These are phyloP conservation scores for Plemyria rubiginata DNA, from an alignment of 2,888 invertebrate genomes.

Conservation along the genomic window DNA sequence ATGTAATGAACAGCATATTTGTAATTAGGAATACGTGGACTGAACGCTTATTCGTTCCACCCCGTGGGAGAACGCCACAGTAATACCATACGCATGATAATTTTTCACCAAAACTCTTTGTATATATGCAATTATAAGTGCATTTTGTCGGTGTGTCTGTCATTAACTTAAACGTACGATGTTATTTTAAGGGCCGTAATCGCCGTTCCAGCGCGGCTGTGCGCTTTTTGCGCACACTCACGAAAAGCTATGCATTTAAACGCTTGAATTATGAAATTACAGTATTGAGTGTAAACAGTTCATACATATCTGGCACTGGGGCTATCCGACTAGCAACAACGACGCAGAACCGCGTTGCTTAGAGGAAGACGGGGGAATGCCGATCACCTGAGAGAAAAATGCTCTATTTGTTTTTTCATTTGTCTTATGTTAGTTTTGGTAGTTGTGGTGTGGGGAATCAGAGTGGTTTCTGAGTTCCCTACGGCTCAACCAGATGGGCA, in stretches of 20 bases:
- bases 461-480: too few relatives aligned
- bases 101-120: conserved; percentile 83
- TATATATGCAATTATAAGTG: conserved; percentile 82
- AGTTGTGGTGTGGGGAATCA: too few relatives aligned
- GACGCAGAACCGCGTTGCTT: too few relatives aligned
- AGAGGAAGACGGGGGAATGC: too few relatives aligned
- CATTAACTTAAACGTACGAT: conserved; percentile 85
- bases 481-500: too few relatives aligned
- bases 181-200: conserved; percentile 84
- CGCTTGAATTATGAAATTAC: conserved; percentile 84
- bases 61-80: conserved; percentile 64
- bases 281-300: conserved; percentile 82
- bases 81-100: conserved; percentile 72
- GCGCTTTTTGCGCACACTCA: conserved; percentile 73
- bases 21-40: conserved; percentile 12
- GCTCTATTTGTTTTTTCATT: too few relatives aligned
- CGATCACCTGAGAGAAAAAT: too few relatives aligned
- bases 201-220: conserved; percentile 72
- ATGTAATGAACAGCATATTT: neutral
- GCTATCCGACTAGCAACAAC: too few relatives aligned
- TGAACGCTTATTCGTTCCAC: conserved; percentile 39
- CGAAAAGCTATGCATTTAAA: conserved; percentile 85
- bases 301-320: too few relatives aligned
- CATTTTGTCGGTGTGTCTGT: conserved; percentile 83
- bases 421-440: too few relatives aligned